These are phyloP conservation scores for Drosophila ogumai DNA, from an alignment of 1,140 invertebrate genomes.

Conservation along the genomic window DNA sequence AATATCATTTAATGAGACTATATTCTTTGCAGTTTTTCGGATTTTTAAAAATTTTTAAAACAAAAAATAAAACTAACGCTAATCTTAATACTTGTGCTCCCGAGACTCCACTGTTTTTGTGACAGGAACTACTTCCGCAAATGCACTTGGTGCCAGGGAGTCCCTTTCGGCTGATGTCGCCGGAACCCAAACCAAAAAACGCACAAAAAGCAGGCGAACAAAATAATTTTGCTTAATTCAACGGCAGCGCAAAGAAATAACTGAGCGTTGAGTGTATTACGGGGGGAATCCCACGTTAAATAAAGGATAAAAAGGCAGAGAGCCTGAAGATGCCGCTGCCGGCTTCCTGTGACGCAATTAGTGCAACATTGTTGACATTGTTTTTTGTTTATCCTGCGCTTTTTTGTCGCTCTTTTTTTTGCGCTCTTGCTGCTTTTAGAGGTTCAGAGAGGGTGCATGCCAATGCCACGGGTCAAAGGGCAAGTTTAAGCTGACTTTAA, in stretches of 20 bases:
- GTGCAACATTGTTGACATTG: conserved; percentile 77
- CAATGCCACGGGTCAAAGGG: conserved; percentile 64
- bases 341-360: conserved; percentile 74
- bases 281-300: conserved; percentile 3
- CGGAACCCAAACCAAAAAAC: conserved; percentile 4
- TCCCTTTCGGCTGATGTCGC: conserved; percentile 22
- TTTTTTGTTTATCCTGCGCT: conserved; percentile 17
- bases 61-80: neutral
- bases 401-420: conserved; percentile 14
- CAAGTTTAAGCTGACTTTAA: conserved; percentile 70
- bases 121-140: conserved; percentile 29
- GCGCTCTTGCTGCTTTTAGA: conserved; percentile 1
- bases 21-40: neutral
- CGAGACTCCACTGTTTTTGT: conserved; percentile 5
- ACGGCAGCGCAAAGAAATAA: conserved; percentile 48
- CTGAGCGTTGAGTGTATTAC: conserved; percentile 14
- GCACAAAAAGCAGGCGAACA: conserved; percentile 53
- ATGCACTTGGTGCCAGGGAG: conserved; percentile 65
- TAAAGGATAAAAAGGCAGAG: conserved; percentile 12
- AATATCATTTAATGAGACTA: neutral
- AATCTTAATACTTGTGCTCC: neutral
- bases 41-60: neutral
- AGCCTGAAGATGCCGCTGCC: conserved; percentile 42
- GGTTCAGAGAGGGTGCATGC: conserved; percentile 40
- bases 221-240: conserved; percentile 80